A percentile compares a stretch with the other conserved stretches of the same genome.
phyloP scores from a whole-genome alignment of 35 echinoderm and acorn worm species.

The Apostichopus californicus region DNA sequence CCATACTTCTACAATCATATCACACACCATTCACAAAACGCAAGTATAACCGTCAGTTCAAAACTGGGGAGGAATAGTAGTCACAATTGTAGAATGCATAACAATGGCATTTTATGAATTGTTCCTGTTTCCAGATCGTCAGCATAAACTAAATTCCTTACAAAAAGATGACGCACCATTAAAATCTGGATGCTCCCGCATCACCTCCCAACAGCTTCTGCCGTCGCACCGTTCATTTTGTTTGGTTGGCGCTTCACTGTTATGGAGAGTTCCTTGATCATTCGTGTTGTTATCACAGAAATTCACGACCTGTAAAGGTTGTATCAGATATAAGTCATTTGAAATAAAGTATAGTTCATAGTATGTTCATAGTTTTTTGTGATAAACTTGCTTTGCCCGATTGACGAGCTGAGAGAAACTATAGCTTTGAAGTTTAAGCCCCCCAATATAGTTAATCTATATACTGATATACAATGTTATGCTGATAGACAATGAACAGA shows the following conservation, averaged over 20 bases:
- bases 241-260: conserved; percentile 63
- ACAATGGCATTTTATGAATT: too few relatives aligned
- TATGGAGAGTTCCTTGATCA: conserved; percentile 49
- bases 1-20: too few relatives aligned
- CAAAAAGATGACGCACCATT: conserved; percentile 8
- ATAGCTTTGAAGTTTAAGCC: too few relatives aligned
- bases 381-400: neutral
- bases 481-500: too few relatives aligned
- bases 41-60: too few relatives aligned
- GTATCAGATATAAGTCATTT: too few relatives aligned
- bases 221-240: conserved; percentile 65
- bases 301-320: conserved; percentile 38
- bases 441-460: neutral
- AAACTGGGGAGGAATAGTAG: too few relatives aligned
- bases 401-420: neutral
- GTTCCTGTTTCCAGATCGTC: too few relatives aligned
- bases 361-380: neutral
- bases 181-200: conserved; percentile 69
- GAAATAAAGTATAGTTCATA: too few relatives aligned
- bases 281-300: conserved; percentile 61
- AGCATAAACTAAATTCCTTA: too few relatives aligned
- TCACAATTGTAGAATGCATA: too few relatives aligned
- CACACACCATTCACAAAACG: too few relatives aligned
- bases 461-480: neutral
- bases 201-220: conserved; percentile 74